phyloP scores from a whole-genome alignment of 1,140 invertebrate genomes.

The Ephestia elutella region DNA sequence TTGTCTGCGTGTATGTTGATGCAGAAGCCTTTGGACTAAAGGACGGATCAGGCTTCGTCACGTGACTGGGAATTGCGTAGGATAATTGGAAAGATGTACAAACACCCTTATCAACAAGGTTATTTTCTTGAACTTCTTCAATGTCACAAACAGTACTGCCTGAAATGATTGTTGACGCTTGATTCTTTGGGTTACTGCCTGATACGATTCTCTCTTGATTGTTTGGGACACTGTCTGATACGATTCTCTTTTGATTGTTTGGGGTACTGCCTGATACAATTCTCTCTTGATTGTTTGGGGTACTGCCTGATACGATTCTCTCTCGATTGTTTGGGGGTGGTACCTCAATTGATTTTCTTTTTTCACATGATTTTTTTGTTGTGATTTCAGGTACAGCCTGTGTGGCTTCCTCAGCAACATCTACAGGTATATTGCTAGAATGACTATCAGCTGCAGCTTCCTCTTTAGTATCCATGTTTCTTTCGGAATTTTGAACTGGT shows the following conservation, averaged over 20 bases:
- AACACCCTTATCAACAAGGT: slow-evolving; percentile 33
- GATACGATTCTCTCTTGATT: no score
- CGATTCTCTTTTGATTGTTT: no score
- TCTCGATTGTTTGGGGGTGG: not conserved
- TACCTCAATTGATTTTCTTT: not conserved
- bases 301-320: not conserved
- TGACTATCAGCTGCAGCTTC: not conserved
- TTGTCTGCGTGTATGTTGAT: slow-evolving; percentile 57
- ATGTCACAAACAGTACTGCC: not conserved
- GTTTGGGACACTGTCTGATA: no score
- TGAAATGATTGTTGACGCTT: no score
- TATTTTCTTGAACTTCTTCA: not conserved
- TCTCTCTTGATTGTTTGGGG: no score
- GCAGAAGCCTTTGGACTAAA: slow-evolving; percentile 32
- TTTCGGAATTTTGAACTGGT: not conserved
- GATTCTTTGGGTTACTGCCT: no score
- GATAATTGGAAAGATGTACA: slow-evolving; percentile 36
- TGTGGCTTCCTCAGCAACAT: not conserved
- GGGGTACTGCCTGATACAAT: no score
- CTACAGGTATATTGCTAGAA: not conserved
- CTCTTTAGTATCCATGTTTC: not conserved
- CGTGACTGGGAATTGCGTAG: slow-evolving; percentile 24
- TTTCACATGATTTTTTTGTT: not conserved
- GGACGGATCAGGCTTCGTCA: slow-evolving; percentile 24
- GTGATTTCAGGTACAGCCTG: not conserved